Evolutionary conservation across 64 coral and sea anemone genomes (phyloP), one percentile per base, ranked within the genome.

Genomic region (Actinia tenebrosa): DNA sequence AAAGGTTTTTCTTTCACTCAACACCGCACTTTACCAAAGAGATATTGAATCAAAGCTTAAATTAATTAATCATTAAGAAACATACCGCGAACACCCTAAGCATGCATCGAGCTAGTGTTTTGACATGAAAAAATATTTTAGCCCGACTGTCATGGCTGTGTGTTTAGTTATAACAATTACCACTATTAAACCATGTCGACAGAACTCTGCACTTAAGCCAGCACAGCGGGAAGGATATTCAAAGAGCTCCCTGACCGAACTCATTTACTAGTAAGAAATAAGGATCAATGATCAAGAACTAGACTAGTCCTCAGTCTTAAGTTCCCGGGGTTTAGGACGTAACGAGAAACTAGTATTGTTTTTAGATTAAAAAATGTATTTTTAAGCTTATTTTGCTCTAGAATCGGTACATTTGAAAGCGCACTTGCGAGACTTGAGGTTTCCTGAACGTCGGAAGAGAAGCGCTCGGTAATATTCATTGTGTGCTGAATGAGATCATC

Each of bases 371-470:
- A 30, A 75, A 30, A 4, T 30, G 13, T 3, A 15, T 25, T 75
- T 42, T n/a, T 30, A n/a, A 75, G 26, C 42, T 75, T 7, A 23
- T n/a, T 23, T 69, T 3, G 9, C 20, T 8, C 69, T 75, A 14
- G 23, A 69, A 23, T 69, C 69, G 69, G 69, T 10, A 15, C 13
- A 1, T 75, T 75, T 75, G 69, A 75, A 42, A 30, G 25, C 23
- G 22, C 26, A 15, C n/a, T 75, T 11, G 26, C 26, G 10, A 42
- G 25, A 3, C 26, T 25, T 75, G 10, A 69, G 20, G 69, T 75
- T 75, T 75, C 69, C 69, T 75, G 69, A 75, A 75, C 26, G 69
- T 75, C 69, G 69, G 69, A 75, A 75, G 26, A 42, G 25, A 75
- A 42, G 26, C 25, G 26, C 27, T 30, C 27, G 27, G 23, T 75